These are phyloP conservation scores for Xerus inauris DNA, from an alignment of 2,113 vertebrate genomes.

Conservation along the genomic window DNA sequence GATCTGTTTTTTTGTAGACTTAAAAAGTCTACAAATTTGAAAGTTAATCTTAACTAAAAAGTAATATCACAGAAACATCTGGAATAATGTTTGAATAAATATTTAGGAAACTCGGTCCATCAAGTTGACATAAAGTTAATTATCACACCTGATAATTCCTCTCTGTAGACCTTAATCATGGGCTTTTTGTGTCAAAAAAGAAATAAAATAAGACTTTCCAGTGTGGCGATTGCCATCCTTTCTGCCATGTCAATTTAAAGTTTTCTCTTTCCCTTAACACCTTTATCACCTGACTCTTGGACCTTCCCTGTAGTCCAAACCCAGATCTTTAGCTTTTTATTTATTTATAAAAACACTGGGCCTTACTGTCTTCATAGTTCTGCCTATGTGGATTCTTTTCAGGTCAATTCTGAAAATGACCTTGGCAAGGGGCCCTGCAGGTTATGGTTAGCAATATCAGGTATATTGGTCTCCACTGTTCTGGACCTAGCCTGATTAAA, in stretches of 20 bases:
- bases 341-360: background rate
- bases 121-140: background rate
- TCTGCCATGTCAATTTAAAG: background rate
- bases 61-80: background rate
- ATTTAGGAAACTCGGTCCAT: background rate
- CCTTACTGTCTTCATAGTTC: background rate
- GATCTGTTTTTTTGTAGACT: background rate
- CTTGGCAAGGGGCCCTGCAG: background rate
- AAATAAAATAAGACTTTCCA: background rate
- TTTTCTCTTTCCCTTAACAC: background rate
- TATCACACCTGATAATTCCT: background rate
- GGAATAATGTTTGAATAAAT: background rate
- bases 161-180: background rate
- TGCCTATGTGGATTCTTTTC: background rate
- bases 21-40: background rate
- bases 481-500: background rate
- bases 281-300: background rate
- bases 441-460: background rate
- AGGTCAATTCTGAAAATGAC: background rate
- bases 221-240: background rate
- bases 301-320: background rate
- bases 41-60: background rate
- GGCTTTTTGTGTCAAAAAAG: background rate
- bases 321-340: background rate
- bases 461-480: fast-evolving